phyloP scores from a whole-genome alignment of 2,797 vertebrate species.

The Pseudotriccus pelzelni region DNA sequence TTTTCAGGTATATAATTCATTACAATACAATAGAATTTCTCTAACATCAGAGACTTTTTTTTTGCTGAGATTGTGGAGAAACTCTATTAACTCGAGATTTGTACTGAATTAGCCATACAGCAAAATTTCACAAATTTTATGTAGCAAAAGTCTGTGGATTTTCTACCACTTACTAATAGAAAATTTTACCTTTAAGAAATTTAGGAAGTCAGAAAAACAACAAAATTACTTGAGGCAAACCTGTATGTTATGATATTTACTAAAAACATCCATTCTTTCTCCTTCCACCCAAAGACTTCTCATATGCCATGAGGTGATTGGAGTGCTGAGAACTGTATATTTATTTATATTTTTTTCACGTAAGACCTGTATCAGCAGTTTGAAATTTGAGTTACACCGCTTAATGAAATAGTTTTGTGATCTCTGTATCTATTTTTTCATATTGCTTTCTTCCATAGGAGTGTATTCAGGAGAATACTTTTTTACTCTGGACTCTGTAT shows the following conservation, averaged over 20 bases:
- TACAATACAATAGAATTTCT: slow-evolving; percentile 26
- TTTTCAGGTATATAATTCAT: slow-evolving; percentile 46
- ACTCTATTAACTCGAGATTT: slow-evolving; percentile 24
- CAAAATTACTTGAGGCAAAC: neutral
- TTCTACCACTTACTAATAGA: neutral
- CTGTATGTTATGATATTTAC: neutral
- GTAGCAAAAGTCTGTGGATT: slow-evolving; percentile 15
- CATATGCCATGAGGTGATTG: neutral
- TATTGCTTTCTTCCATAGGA: neutral
- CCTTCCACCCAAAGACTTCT: neutral
- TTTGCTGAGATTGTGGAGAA: neutral
- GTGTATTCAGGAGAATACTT: neutral
- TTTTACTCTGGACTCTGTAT: neutral
- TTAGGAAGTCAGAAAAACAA: neutral
- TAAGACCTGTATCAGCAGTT: neutral
- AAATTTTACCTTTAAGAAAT: slow-evolving; percentile 37
- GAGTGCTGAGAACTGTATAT: neutral
- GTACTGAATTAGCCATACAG: slow-evolving; percentile 10
- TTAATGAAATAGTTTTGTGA: neutral
- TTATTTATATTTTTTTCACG: neutral
- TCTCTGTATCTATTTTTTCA: neutral
- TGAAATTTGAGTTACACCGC: neutral
- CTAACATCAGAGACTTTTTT: neutral
- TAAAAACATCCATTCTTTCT: neutral
- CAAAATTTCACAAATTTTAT: neutral